Percentiles rank a stretch among this genome's conserved stretches.
phyloP scores from a whole-genome alignment of 2,113 vertebrate species.

The Xiphophorus hellerii region DNA sequence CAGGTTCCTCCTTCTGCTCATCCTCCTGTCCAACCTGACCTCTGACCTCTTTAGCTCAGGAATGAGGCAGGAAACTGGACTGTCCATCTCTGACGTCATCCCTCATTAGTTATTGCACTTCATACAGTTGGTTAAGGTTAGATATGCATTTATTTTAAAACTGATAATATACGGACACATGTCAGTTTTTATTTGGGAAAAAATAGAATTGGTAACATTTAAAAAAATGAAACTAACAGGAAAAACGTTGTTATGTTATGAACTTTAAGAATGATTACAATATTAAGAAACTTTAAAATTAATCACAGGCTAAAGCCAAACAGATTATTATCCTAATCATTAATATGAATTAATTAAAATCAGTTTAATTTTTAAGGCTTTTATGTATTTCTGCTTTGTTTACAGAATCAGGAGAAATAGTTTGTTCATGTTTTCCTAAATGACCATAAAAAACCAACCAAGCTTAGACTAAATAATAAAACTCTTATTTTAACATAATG shows the following conservation, averaged over 20 bases:
- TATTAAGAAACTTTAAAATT: background rate
- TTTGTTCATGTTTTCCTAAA: too few species aligned
- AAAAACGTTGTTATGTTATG: background rate
- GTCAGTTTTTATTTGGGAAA: background rate
- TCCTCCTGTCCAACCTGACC: slow-evolving; percentile 6
- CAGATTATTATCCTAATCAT: background rate
- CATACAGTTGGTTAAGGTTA: background rate
- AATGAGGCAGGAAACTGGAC: background rate
- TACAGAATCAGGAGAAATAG: too few species aligned
- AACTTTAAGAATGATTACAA: background rate
- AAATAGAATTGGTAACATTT: background rate
- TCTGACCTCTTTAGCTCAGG: background rate
- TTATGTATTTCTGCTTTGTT: too few species aligned
- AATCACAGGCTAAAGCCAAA: background rate
- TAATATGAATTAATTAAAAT: background rate
- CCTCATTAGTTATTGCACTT: background rate
- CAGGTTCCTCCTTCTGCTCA: slow-evolving; percentile 14
- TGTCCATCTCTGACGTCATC: background rate
- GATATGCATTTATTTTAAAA: background rate
- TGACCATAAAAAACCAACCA: too few species aligned
- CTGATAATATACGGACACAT: background rate
- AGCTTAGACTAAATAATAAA: too few species aligned
- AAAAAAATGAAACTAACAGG: background rate
- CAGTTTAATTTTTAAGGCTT: too few species aligned
- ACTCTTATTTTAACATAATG: too few species aligned